Percentiles rank a stretch among this genome's conserved stretches.
Evolutionary conservation across 2,797 vertebrate species (phyloP).

Genomic region (Chloroceryle amazona): DNA sequence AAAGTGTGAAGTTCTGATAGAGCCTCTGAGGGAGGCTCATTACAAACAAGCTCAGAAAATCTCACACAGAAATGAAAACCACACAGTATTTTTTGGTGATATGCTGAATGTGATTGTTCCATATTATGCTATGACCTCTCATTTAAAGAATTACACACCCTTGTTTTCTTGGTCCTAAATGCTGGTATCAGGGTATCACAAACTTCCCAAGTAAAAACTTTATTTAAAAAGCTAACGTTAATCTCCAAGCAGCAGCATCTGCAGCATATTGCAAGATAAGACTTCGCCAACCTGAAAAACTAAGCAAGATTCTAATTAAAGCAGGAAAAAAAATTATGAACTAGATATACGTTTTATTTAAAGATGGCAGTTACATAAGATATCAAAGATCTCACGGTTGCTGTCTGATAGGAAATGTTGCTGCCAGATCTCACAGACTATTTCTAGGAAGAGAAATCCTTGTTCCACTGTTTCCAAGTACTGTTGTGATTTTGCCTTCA

Average conservation of each 20-base stretch:
- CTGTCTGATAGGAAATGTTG: constrained; percentile 41
- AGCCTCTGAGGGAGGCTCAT: not conserved
- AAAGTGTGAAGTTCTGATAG: not conserved
- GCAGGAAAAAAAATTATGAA: not conserved
- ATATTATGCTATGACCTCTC: not conserved
- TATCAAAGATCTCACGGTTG: constrained; percentile 35
- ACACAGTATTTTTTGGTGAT: not conserved
- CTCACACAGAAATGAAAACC: not conserved
- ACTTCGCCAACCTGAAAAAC: constrained; percentile 42
- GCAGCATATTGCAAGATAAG: constrained; percentile 55
- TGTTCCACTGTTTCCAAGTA: constrained; percentile 6
- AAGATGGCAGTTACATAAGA: constrained; percentile 57
- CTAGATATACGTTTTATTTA: constrained; percentile 55
- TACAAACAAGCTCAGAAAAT: constrained; percentile 15
- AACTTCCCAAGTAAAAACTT: constrained; percentile 42
- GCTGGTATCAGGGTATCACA: constrained; percentile 23
- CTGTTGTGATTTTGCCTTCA: not conserved
- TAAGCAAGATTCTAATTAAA: constrained; percentile 68
- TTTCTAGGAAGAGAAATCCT: constrained; percentile 35
- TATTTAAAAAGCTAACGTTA: constrained; percentile 61
- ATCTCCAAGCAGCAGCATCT: constrained; percentile 48
- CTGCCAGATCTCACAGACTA: constrained; percentile 27
- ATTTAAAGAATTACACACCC: constrained; percentile 30
- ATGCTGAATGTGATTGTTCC: not conserved
- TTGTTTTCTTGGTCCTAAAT: constrained; percentile 43